Base-by-base conservation (phyloP, 2,113 vertebrate genomes). In the Verasper variegatus region DNA sequence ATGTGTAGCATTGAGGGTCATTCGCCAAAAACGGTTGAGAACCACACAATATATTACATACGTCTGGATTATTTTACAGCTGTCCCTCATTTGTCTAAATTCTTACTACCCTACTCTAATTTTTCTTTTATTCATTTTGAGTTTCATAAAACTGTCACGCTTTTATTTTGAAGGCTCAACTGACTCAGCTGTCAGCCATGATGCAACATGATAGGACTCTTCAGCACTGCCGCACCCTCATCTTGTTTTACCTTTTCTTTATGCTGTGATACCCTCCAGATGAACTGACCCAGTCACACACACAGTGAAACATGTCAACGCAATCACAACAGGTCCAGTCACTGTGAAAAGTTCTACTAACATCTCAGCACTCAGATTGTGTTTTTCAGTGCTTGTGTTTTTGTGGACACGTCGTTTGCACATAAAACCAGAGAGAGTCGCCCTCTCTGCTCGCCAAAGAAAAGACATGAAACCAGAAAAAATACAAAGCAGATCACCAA, bases 181-280 rank as follows among this genome's bases (percentile, higher is more conserved):
- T 12, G 59, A 4, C 49, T 76, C 49, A 56, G 49, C 75, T 63
- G n/a, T 75, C 58, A 59, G 60, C 42, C 58, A 40, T 56, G 37
- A 74, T 64, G 54, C 14, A 65, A 59, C 5, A n/a, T 9, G 20
- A 74, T 57, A 60, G 7, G 2, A 54, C 27, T 55, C 76, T 57
- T 51, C 68, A 37, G 59, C 58, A 12, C 42, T 26, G 47, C 80
- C 83, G 59, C 79, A 71, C 74, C 84, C 79, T 63, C 60, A 17
- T 63, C 64, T 74, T 52, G 17, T 76, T 71, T 69, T 57, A 84
- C 56, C 54, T 60, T 72, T 58, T 35, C 56, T 85, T 84, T 54
- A 64, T 61, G 14, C 52, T 1, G 45, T 7, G 57, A 63, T 56
- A 63, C 58, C 71, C 85, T 77, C 54, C 61, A 74, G 71, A 78